Base-by-base conservation (phyloP, 2,888 invertebrate species). In the Oscheius sp. region DNA sequence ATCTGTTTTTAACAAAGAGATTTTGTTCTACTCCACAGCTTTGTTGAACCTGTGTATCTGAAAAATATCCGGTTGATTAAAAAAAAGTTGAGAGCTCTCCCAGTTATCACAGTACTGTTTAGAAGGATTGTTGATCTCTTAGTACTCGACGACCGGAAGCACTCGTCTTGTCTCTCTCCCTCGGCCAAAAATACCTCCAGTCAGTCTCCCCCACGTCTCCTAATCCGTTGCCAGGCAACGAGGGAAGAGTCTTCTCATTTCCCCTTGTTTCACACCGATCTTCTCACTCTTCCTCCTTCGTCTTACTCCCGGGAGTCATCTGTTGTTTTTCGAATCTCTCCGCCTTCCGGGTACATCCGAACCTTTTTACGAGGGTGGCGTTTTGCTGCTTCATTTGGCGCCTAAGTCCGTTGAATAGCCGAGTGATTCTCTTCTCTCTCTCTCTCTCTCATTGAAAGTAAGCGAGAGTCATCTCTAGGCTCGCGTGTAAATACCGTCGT, bases 401-500 rank as follows among this genome's bases (percentile, higher is more conserved):
- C 42, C 42, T 5, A 7, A 42, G 42, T 42, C 42, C 42, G 3
- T 42, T 42, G 42, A 42, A 42, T 42, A 42, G 42, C 42, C 42
- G 42, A 42, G 42, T 42, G 42, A 7, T 42, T 42, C 42, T 5
- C 63, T 21, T n/a, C 63, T 48, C 63, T 62, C 5, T 62, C 62
- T 9, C 4, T 21, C 63, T 29, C 42, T 42, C 42, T 42, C 7
- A 42, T 21, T 42, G 42, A 42, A 42, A 42, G 42, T 42, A 42
- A 42, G 42, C 42, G 42, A 7, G 42, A 42, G 42, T 42, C 42
- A 42, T 42, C 21, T 21, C 11, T 11, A 29, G 63, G 63, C 63
- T 63, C 63, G 63, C 63, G 48, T 29, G 63, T 63, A 63, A 63
- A 63, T 63, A 63, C 63, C 47, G 63, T 35, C 48, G 48, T 42